Conservation (phyloP, 2,113 vertebrate genomes). For the Eurypyga helias region DNA sequence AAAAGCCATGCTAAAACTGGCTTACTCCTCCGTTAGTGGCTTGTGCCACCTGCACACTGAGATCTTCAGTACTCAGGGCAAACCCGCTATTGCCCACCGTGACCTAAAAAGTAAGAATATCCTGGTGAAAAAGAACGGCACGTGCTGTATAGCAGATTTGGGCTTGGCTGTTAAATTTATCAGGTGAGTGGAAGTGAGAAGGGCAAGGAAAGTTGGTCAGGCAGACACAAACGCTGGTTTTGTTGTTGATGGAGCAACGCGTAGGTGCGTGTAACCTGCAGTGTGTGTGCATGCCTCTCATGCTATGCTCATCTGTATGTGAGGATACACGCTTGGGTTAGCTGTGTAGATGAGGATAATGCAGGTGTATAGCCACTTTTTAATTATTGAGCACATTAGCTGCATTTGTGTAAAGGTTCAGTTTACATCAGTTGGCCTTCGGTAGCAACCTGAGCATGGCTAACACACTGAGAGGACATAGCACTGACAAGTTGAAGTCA, state of each 20-base stretch:
- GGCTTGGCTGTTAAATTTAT: constrained; percentile 97
- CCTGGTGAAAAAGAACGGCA: constrained; percentile 95
- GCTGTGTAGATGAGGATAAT: neutral
- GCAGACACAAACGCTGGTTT: neutral
- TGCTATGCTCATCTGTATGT: neutral
- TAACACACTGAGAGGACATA: fast-evolving
- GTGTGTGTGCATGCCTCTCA: neutral
- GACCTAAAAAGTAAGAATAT: constrained; percentile 99
- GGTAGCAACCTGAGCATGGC: neutral
- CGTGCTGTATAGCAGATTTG: constrained; percentile 95
- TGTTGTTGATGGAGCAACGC: neutral
- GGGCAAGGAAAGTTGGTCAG: neutral
- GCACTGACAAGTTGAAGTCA: neutral
- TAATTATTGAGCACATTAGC: neutral
- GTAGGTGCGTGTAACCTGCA: too few relatives aligned
- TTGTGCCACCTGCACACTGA: constrained; percentile 96
- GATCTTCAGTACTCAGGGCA: constrained; percentile 97
- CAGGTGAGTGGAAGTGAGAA: constrained; percentile 79
- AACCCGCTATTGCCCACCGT: constrained; percentile 94
- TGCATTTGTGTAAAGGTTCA: neutral
- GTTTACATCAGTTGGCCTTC: fast-evolving
- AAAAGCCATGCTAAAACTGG: constrained; percentile 90
- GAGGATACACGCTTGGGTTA: neutral
- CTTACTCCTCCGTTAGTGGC: constrained; percentile 92
- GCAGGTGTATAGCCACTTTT: neutral